Evolutionary conservation across 2,113 vertebrate species (phyloP).

Genomic region (Daphoenositta chrysoptera): DNA sequence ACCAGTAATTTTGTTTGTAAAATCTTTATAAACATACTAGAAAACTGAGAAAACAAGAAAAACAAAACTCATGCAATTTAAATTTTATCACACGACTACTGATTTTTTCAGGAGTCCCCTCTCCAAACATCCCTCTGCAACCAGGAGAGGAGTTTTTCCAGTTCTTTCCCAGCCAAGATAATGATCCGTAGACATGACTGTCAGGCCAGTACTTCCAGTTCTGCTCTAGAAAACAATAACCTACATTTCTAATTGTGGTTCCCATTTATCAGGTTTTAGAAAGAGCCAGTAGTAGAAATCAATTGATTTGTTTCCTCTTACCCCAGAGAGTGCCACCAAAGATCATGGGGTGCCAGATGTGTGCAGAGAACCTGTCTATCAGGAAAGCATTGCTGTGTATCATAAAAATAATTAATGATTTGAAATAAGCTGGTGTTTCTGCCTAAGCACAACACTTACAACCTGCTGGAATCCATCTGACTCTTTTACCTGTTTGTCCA

Average conservation of each 20-base stretch:
- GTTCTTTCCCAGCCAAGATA: neutral
- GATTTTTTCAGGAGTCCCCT: neutral
- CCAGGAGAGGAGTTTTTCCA: neutral
- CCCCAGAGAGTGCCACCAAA: neutral
- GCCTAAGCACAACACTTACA: neutral
- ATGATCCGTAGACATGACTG: neutral
- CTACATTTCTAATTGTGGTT: neutral
- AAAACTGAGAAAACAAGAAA: neutral
- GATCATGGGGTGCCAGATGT: fast-evolving
- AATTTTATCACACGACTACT: fast-evolving
- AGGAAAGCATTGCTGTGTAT: neutral
- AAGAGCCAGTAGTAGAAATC: neutral
- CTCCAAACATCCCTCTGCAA: neutral
- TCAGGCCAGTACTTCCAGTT: neutral
- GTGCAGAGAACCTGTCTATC: neutral
- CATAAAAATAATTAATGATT: neutral
- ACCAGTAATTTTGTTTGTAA: neutral
- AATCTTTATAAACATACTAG: neutral
- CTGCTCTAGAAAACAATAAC: neutral
- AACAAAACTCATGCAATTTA: neutral
- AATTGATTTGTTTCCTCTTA: neutral
- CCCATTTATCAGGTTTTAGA: neutral
- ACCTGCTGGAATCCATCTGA: neutral
- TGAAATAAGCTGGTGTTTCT: neutral
- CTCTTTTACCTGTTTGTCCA: neutral